Base-by-base conservation (phyloP, 2,888 invertebrate species). In the Eupeodes latifasciatus region DNA sequence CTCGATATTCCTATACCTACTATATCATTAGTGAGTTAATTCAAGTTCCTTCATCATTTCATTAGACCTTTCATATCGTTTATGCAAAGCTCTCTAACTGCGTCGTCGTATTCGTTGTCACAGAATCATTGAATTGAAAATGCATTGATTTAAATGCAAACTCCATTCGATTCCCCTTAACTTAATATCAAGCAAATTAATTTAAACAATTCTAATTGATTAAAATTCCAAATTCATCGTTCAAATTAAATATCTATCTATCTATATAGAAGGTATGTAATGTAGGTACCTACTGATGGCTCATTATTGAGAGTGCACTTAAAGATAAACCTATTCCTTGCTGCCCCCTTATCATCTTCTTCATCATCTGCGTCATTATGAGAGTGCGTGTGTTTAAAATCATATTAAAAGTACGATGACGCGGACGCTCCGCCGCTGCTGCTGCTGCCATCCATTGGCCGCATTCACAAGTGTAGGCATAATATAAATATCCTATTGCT, bases 141-240 rank as follows among this genome's bases (percentile, higher is more conserved):
- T 71, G 57, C 66, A 78, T 74, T 78, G 53, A 86, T 86, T 86
- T 59, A 86, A 79, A 86, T 83, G 86, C 86, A 86, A 86, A 86
- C 40, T 86, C 44, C 69, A 49, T 27, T 55, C 34, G 51, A 78
- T 78, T 51, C 79, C 75, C 53, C 6, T n/a, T 55, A 9, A 9
- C 12, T 47, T 66, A 79, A 79, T 86, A 71, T 59, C 9, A 36
- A n/a, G 79, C 78, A 79, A 86, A 86, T 86, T 86, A 86, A 86
- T 86, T 86, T 75, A 82, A 86, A 86, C 86, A 82, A 86, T 83
- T 75, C 86, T 86, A 82, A 83, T 82, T 79, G 83, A 86, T 86
- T 86, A 67, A 83, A 83, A 79, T 82, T 86, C 86, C 64, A 79
- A 82, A 82, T 83, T 78, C 69, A 71, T 71, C 64, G 82, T 62